Conservation (phyloP, 2,113 vertebrate genomes). For the Cavia porcellus region DNA sequence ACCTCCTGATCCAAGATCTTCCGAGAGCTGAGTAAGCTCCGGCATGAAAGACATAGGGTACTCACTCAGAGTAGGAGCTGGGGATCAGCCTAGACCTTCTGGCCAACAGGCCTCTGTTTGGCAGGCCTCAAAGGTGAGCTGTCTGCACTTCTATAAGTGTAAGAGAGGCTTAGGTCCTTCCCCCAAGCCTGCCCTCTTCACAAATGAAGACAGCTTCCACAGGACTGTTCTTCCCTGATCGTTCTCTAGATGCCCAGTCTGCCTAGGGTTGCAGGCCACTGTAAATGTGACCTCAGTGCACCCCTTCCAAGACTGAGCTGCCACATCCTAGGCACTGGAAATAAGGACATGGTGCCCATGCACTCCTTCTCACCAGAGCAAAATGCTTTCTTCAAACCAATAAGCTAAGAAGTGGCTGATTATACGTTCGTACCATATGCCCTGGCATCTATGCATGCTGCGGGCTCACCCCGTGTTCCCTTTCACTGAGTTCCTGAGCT, state of each 20-base stretch:
- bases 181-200: neutral
- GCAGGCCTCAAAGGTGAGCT: neutral
- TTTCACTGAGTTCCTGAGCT: neutral
- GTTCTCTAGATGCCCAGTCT: neutral
- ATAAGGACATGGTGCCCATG: neutral
- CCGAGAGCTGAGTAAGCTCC: neutral
- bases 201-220: neutral
- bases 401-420: neutral
- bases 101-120: neutral
- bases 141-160: neutral
- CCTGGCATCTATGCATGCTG: neutral
- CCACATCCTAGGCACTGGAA: neutral
- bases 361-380: neutral
- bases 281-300: neutral
- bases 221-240: accelerated
- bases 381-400: neutral
- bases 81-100: neutral
- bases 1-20: neutral
- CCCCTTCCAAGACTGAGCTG: neutral
- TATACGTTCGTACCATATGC: neutral
- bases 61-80: neutral
- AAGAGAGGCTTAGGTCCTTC: neutral
- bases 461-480: neutral
- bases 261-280: neutral
- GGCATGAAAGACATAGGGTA: neutral